A percentile compares a stretch with the other conserved stretches of the same genome.
Evolutionary conservation across 2,113 vertebrate genomes (phyloP).

Genomic region (Genyomyrus donnyi): DNA sequence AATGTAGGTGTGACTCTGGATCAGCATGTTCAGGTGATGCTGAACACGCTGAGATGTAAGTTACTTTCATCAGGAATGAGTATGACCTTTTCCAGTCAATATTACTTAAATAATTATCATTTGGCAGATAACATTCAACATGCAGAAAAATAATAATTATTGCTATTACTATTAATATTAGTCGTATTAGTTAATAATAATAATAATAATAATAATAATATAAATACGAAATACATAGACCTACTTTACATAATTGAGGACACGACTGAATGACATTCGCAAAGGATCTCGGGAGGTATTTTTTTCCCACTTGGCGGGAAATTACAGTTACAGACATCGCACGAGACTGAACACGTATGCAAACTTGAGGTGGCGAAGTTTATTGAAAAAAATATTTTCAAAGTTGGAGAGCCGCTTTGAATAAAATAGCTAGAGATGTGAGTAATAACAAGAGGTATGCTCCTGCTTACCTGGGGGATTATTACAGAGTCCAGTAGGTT

Average conservation of each 20-base stretch:
- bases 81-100: conserved; percentile 5
- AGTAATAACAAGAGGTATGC: not conserved
- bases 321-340: not conserved
- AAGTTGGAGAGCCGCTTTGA: not conserved
- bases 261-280: not conserved
- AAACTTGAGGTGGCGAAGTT: not conserved
- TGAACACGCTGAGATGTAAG: not conserved
- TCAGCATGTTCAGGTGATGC: not conserved
- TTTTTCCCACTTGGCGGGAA: not conserved
- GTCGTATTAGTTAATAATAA: not conserved
- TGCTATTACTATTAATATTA: not conserved
- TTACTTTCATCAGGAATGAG: not conserved
- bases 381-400: not conserved
- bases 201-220: too few species aligned
- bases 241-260: not conserved
- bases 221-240: not conserved
- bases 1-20: not conserved
- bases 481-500: not conserved
- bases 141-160: not conserved
- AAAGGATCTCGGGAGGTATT: not conserved
- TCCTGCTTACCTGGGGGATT: not conserved
- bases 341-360: not conserved
- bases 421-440: not conserved
- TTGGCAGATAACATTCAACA: not conserved
- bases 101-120: conserved; percentile 12